These are phyloP conservation scores for Dipodomys ordii DNA, from an alignment of 2,113 vertebrate species.

Conservation along the genomic window DNA sequence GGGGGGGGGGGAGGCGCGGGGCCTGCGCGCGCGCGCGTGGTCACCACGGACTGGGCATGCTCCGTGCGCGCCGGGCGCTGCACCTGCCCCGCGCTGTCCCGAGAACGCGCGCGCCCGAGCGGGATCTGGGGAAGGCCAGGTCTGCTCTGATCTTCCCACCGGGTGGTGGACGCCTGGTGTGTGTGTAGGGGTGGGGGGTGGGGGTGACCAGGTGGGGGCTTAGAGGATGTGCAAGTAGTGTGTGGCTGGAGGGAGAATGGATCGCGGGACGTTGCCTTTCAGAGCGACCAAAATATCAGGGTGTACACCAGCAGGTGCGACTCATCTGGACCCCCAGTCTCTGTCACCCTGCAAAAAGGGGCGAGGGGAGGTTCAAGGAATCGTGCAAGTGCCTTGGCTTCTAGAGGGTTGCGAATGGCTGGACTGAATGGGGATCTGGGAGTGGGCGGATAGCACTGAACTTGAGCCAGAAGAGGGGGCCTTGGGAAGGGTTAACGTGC, in stretches of 20 bases:
- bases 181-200: too few relatives aligned
- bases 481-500: background rate
- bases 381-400: background rate
- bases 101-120: too few relatives aligned
- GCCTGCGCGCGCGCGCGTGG: background rate
- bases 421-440: background rate
- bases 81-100: background rate
- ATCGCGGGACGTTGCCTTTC: background rate
- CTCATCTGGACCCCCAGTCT: background rate
- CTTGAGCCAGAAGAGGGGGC: background rate
- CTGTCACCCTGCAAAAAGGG: accelerated
- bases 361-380: background rate
- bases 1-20: background rate
- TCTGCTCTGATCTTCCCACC: too few relatives aligned
- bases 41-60: slow-evolving; percentile 63
- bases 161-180: too few relatives aligned
- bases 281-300: background rate
- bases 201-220: too few relatives aligned
- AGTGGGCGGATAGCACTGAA: background rate
- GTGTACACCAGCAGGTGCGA: background rate
- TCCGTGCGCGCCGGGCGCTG: slow-evolving; percentile 18
- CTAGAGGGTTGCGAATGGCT: background rate
- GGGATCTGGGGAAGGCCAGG: too few relatives aligned
- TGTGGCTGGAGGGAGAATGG: too few relatives aligned
- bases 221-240: too few relatives aligned